Conservation (phyloP, 2,797 vertebrate genomes). For the Urosaurus nigricauda region DNA sequence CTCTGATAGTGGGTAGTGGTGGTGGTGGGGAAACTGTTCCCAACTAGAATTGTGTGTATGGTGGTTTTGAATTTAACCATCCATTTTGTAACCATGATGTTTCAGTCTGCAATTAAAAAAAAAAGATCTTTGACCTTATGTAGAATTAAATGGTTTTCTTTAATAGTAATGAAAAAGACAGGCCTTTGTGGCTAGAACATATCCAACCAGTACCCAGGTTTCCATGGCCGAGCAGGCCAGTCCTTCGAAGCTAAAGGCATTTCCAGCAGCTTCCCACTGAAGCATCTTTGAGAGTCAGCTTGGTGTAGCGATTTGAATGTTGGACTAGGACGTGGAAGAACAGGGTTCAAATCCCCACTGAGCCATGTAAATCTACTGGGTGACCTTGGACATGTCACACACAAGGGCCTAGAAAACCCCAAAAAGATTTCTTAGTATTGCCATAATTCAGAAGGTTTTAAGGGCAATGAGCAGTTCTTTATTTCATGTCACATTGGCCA, state of each 20-base stretch:
- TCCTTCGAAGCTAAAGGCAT: background rate
- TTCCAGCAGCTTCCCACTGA: slow-evolving; percentile 33
- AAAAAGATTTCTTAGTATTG: no score
- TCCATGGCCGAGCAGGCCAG: background rate
- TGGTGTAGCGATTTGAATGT: no score
- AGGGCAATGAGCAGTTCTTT: slow-evolving; percentile 35
- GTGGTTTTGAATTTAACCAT: slow-evolving; percentile 77
- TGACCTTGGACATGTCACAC: no score
- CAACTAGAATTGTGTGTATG: slow-evolving; percentile 64
- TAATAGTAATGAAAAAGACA: slow-evolving; percentile 2
- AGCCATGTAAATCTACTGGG: no score
- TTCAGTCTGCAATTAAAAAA: slow-evolving; percentile 77
- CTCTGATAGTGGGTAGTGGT: slow-evolving; percentile 39
- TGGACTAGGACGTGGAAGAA: no score
- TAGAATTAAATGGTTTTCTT: slow-evolving; percentile 63
- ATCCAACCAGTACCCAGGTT: no score
- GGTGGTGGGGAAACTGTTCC: slow-evolving; percentile 60
- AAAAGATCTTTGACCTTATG: slow-evolving; percentile 69
- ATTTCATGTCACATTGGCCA: slow-evolving; percentile 24
- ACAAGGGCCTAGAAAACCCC: no score
- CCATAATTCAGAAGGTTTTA: slow-evolving; percentile 19
- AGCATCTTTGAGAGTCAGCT: slow-evolving; percentile 16
- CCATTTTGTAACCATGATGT: slow-evolving; percentile 78
- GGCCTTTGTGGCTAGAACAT: background rate
- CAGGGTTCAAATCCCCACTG: no score